Evolutionary conservation across 92 coral and sea anemone species (phyloP).

Genomic region (Pocillopora grandis): DNA sequence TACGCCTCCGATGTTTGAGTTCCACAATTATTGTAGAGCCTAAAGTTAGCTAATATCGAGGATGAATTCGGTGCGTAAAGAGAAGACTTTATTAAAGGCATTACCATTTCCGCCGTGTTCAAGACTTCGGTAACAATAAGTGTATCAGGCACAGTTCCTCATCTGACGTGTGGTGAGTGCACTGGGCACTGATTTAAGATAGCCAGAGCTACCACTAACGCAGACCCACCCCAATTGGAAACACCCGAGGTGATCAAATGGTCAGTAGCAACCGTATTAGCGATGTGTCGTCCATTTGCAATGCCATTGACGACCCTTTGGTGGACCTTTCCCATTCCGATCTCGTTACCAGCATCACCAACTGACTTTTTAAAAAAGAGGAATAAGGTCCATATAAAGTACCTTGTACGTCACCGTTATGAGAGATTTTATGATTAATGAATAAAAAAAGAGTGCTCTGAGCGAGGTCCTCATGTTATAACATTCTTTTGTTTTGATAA

Average conservation of each 20-base stretch:
- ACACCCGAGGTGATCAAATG: conserved; percentile 94
- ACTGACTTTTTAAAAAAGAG: conserved; percentile 43
- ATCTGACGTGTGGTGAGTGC: conserved; percentile 59
- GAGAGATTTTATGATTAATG: too few relatives aligned
- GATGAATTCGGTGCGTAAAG: too few relatives aligned
- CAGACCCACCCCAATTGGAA: conserved; percentile 80
- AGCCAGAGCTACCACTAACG: conserved; percentile 49
- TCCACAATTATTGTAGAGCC: too few relatives aligned
- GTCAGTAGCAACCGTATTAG: conserved; percentile 69
- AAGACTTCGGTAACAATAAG: conserved; percentile 5
- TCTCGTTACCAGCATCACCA: conserved; percentile 98
- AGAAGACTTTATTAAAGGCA: not conserved
- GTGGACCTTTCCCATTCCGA: conserved; percentile 94
- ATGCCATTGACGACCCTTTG: conserved; percentile 61
- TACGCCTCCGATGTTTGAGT: too few relatives aligned
- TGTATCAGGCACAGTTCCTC: conserved; percentile 34
- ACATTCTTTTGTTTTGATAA: too few relatives aligned
- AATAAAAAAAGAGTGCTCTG: too few relatives aligned
- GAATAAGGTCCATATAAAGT: not conserved
- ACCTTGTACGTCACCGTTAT: too few relatives aligned
- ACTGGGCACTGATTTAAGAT: conserved; percentile 65
- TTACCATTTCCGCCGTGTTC: conserved; percentile 56
- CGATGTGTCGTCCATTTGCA: conserved; percentile 69
- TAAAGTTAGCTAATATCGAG: conserved; percentile 2
- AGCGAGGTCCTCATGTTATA: too few relatives aligned